phyloP scores from a whole-genome alignment of 2,888 invertebrate species.

The Pseudanteris insignis region DNA sequence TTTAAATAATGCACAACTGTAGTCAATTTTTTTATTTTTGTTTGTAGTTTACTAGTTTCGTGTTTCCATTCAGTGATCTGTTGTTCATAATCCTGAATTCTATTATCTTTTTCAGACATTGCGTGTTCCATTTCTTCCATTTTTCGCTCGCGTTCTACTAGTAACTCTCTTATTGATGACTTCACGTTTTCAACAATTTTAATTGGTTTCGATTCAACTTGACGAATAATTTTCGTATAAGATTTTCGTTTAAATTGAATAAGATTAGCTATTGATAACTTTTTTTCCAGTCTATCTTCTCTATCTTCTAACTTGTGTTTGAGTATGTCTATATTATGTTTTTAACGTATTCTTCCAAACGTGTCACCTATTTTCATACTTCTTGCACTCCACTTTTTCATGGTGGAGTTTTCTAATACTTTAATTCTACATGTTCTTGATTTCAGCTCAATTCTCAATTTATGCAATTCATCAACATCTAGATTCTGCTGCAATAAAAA shows the following conservation, averaged over 20 bases:
- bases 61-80: slow-evolving; percentile 53
- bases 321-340: slow-evolving; percentile 56
- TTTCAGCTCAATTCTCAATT: slow-evolving; percentile 52
- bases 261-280: slow-evolving; percentile 30
- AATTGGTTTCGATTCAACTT: slow-evolving; percentile 5
- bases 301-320: slow-evolving; percentile 57
- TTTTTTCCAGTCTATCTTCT: slow-evolving; percentile 56
- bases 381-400: slow-evolving; percentile 71
- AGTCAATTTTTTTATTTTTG: slow-evolving; percentile 49
- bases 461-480: slow-evolving; percentile 64
- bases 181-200: slow-evolving; percentile 14
- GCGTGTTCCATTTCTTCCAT: slow-evolving; percentile 55
- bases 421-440: slow-evolving; percentile 50
- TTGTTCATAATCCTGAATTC: slow-evolving; percentile 52
- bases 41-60: slow-evolving; percentile 45
- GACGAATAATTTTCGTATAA: not conserved
- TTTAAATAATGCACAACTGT: too few species aligned
- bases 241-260: slow-evolving; percentile 10
- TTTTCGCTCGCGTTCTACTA: slow-evolving; percentile 48
- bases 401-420: slow-evolving; percentile 65
- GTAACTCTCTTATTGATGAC: slow-evolving; percentile 15
- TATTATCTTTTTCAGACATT: slow-evolving; percentile 54
- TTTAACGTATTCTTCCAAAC: slow-evolving; percentile 58
- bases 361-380: slow-evolving; percentile 56
- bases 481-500: slow-evolving; percentile 65